Base-by-base conservation (phyloP, 2,113 vertebrate species). In the Poecile atricapillus region DNA sequence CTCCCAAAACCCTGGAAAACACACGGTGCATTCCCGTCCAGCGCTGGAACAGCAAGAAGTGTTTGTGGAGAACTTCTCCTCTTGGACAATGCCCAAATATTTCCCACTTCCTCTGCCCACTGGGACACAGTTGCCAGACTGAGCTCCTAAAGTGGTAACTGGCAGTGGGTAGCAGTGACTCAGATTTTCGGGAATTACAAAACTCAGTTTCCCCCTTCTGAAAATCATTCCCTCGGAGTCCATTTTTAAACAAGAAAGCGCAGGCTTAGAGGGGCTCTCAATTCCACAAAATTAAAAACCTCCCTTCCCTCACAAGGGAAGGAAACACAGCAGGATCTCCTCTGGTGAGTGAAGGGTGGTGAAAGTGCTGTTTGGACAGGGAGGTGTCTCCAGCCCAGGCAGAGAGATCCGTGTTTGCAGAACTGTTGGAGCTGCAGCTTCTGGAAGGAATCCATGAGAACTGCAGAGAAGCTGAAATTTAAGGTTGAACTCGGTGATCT, bases 61-160 rank as follows among this genome's bases (percentile, higher is more conserved):
- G 47, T 47, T 71, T 49, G 68, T 49, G 74, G 76, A 93, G 85
- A 92, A 21, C 69, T 74, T 78, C 64, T 87, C 55, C 58, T 49
- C 82, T 77, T 94, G 88, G 82, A 78, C 31, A 74, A 78, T 39
- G 73, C 25, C 90, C 94, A 93, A 91, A 28, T 18, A 84, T 46
- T 91, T 95, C 93, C 85, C 82, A 90, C 85, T 94, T 95, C 90
- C 94, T 91, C 87, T 96, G 87, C 77, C 78, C 85, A 46, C 93
- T 30, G 90, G 91, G 90, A 77, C 69, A 9, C 63, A 8, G 82
- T 28, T 90, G 93, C 85, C 94, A 95, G 93, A 82, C 93, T 16
- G 68, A 89, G 78, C 93, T 95, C 94, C 94, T 78, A 8, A 73
- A 91, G 63, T 4, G 23, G 90, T 55, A 94, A 58, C 93, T 79